phyloP scores from a whole-genome alignment of 2,888 invertebrate species.

The Stenichneumon culpator region DNA sequence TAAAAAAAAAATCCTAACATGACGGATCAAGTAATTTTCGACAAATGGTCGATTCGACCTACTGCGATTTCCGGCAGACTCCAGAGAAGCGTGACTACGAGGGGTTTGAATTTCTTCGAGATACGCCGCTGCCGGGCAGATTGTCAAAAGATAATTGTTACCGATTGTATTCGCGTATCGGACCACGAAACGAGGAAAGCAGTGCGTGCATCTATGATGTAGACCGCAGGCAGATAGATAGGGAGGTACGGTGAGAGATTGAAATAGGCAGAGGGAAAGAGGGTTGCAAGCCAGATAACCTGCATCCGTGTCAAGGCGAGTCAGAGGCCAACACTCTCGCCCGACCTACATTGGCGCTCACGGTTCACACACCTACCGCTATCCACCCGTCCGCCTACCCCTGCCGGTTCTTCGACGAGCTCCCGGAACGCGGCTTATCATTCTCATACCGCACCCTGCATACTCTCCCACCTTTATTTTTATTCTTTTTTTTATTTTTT shows the following conservation, averaged over 20 bases:
- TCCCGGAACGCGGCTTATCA: constrained; percentile 38
- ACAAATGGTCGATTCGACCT: too few species aligned
- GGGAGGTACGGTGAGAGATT: constrained; percentile 32
- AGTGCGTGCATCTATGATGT: constrained; percentile 45
- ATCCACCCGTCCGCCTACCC: constrained; percentile 66
- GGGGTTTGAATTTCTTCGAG: too few species aligned
- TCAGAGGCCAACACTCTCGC: constrained; percentile 81
- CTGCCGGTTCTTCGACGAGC: constrained; percentile 56
- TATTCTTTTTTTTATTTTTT: not conserved
- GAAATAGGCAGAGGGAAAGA: constrained; percentile 51
- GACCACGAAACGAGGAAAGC: not conserved
- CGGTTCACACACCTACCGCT: constrained; percentile 72
- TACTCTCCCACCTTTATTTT: constrained; percentile 9
- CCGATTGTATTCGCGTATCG: constrained; percentile 4
- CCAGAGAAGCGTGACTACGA: too few species aligned
- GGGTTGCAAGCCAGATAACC: constrained; percentile 75
- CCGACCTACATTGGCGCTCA: constrained; percentile 80
- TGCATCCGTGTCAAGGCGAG: constrained; percentile 83
- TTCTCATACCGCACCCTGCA: constrained; percentile 23
- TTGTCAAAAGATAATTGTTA: not conserved
- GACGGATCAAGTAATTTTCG: too few species aligned
- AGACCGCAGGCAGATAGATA: constrained; percentile 36
- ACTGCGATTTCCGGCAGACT: too few species aligned
- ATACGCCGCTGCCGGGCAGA: not conserved
- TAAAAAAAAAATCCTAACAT: too few species aligned